Evolutionary conservation across 2,797 vertebrate species (phyloP), one percentile per base, ranked within the genome.

Genomic region (Lacerta agilis): DNA sequence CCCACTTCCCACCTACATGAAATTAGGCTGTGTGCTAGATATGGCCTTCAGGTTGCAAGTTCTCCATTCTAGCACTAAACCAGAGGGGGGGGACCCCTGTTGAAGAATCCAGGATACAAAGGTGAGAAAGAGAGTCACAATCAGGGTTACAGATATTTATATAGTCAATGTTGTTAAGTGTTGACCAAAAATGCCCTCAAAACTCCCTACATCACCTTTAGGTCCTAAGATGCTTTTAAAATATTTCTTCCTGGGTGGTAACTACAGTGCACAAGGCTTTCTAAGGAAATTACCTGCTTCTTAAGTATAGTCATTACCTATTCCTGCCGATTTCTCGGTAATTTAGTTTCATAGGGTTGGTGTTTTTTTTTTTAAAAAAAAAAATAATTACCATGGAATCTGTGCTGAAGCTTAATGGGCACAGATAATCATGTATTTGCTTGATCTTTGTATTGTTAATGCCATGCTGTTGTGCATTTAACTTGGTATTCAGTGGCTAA

Each of bases 341-440:
- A 93, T 95, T 90, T 91, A 91, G 88, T 11, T 29, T 82, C 87
- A 88, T 61, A 85, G 91, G 79, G 41, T 82, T 81, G n/a, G 5
- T 27, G 33, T 1, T 33, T 1, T 1, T 33, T 92, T 89, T 81
- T 87, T 20, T 17, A 76, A 25, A 7, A 77, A 33, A 6, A 77
- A 92, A 92, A 90, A 93, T 90, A 89, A 94, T 94, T 94, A 85
- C 85, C n/a, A 64, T 79, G 87, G 90, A 79, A 83, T 55, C 85
- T 75, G 76, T 91, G 85, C 0, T 90, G 85, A 90, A 79, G 83
- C 91, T 95, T 95, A 94, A 64, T 92, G 81, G 82, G 86, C 71
- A 86, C 80, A 94, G 92, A 90, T 93, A 94, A 91, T 92, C 33
- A 90, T 93, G 91, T 95, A 94, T 95, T 96, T 95, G 94, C 92